These are phyloP conservation scores for Epicauta chinensis DNA, from an alignment of 1,140 invertebrate species.

Conservation along the genomic window DNA sequence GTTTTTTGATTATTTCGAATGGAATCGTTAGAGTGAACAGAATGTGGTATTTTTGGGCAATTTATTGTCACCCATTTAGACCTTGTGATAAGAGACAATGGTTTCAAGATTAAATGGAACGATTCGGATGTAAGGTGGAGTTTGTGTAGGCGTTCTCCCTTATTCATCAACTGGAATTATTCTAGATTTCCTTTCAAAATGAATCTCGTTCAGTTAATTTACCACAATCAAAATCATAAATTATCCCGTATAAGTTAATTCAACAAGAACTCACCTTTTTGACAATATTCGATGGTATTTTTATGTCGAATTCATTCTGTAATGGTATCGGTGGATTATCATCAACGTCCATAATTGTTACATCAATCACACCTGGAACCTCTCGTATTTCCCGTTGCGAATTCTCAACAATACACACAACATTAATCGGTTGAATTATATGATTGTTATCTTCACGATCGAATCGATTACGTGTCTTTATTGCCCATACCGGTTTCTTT, in stretches of 20 bases:
- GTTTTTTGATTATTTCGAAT: no score
- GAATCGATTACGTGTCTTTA: constrained; percentile 6
- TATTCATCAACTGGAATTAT: no score
- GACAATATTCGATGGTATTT: constrained; percentile 4
- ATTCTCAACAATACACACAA: constrained; percentile 13
- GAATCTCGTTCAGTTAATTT: not conserved
- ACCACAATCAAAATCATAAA: not conserved
- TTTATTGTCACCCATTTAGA: no score
- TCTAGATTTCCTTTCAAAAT: not conserved
- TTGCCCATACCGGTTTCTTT: not conserved
- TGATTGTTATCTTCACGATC: constrained; percentile 14
- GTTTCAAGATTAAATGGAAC: no score
- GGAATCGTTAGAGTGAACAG: no score
- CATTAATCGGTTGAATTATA: constrained; percentile 10
- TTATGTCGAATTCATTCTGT: constrained; percentile 13
- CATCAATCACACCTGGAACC: constrained; percentile 5
- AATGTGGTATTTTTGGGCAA: no score
- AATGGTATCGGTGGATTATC: constrained; percentile 19
- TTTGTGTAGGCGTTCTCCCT: no score
- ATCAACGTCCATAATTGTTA: constrained; percentile 20
- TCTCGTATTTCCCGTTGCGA: constrained; percentile 10
- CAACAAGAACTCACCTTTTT: constrained; percentile 4
- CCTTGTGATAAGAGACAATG: no score
- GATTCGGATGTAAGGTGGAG: no score
- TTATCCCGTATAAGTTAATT: not conserved